Evolutionary conservation across 2,888 invertebrate species (phyloP), one percentile per base, ranked within the genome.

Genomic region (Folsomia candida): DNA sequence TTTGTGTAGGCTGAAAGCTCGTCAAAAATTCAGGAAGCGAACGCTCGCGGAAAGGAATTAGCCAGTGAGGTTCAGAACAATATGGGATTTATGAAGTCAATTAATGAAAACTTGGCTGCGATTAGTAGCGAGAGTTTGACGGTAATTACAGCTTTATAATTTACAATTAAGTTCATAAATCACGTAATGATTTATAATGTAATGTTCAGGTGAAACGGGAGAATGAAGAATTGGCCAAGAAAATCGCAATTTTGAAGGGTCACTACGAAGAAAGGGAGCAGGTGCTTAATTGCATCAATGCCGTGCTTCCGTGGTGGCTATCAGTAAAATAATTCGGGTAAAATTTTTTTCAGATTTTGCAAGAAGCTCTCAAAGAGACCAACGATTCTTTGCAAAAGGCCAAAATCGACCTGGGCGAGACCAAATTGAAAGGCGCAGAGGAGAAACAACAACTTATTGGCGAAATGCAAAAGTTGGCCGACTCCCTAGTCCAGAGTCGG

Each of bases 11-110:
- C 76, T 64, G 80, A 79, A 67, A 78, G 79, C 61, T 67, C 75
- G 1, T 75, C 80, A 1, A 79, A 79, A 59, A 77, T 80, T 25
- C 74, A 76, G 20, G 80, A 80, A 70, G 80, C 80, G 9, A 78
- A 78, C 69, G 78, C 76, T 51, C 77, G 77, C 37, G 80, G 80
- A 11, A 77, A 80, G 60, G 79, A 80, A 25, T 67, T 80, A 26
- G 78, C 78, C 2, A 68, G 68, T 14, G 80, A 80, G 60, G 79
- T 80, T 20, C 78, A 80, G 60, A 78, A 76, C 58, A 80, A 80
- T 62, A 79, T 80, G 80, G 80, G 80, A 9, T 79, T 80, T 51
- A 79, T 80, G 73, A 79, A 80, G 54, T 78, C 74, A 63, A 80
- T 80, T 22, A 79, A 80, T 70, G 79, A 79, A 63, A 80, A 79